Conservation (phyloP, 2,888 invertebrate genomes). For the Geophilus truncorum region DNA sequence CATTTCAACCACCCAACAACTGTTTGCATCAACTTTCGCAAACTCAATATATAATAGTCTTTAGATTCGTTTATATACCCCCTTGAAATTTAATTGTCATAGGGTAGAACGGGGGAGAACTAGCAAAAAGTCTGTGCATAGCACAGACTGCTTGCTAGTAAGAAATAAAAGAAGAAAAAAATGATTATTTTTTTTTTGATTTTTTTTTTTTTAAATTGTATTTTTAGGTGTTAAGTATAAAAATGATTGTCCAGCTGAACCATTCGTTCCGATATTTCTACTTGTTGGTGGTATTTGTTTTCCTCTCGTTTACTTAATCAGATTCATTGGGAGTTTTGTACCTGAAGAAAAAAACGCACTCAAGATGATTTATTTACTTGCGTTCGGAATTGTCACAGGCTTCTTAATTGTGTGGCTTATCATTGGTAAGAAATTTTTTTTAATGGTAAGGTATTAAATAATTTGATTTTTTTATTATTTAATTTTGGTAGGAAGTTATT, state of each 20-base stretch:
- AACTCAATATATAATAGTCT: too few relatives aligned
- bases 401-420: background rate
- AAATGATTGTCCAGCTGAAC: constrained; percentile 61
- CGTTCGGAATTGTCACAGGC: background rate
- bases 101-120: too few relatives aligned
- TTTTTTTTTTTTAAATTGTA: background rate
- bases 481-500: background rate
- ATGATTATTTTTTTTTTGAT: background rate
- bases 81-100: too few relatives aligned
- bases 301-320: background rate
- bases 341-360: background rate
- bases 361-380: background rate
- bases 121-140: too few relatives aligned
- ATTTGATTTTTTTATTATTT: background rate
- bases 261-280: constrained; percentile 64
- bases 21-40: too few relatives aligned
- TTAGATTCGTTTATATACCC: too few relatives aligned
- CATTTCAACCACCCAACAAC: too few relatives aligned
- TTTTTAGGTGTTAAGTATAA: constrained; percentile 56
- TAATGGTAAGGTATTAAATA: background rate
- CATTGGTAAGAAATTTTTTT: background rate
- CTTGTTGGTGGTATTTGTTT: constrained; percentile 58
- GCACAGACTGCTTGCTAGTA: too few relatives aligned
- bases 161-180: too few relatives aligned
- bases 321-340: background rate